Evolutionary conservation across 2,888 invertebrate species (phyloP).

Genomic region (Dryobota labecula): DNA sequence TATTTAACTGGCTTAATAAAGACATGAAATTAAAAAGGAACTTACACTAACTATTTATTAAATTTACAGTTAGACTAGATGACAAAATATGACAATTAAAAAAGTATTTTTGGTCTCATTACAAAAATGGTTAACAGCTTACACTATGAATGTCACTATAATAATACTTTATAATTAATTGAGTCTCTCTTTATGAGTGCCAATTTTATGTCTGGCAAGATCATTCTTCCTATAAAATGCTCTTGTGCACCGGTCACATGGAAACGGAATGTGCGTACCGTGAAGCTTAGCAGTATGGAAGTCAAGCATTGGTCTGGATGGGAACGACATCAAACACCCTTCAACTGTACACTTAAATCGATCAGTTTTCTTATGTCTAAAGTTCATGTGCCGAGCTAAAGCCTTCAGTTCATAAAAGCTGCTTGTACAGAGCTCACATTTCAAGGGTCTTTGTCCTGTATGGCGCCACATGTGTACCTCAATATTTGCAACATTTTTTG

Average conservation of each 20-base stretch:
- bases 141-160: not conserved
- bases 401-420: conserved; percentile 79
- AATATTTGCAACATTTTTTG: conserved; percentile 88
- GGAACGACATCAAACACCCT: conserved; percentile 79
- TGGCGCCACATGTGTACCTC: conserved; percentile 90
- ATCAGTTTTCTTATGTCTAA: conserved; percentile 80
- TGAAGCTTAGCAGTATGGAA: conserved; percentile 83
- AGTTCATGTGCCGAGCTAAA: conserved; percentile 82
- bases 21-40: not conserved
- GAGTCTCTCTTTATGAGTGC: conserved; percentile 82
- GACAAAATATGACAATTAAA: conserved; percentile 16
- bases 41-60: conserved; percentile 8
- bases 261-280: conserved; percentile 77
- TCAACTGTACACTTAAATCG: conserved; percentile 79
- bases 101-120: conserved; percentile 38
- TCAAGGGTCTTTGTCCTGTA: conserved; percentile 86
- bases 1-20: not conserved
- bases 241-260: conserved; percentile 82
- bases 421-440: conserved; percentile 82
- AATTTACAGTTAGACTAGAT: conserved; percentile 45
- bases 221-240: conserved; percentile 86
- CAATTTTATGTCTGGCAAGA: conserved; percentile 82
- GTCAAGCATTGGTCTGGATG: conserved; percentile 81
- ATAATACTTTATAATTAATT: conserved; percentile 28
- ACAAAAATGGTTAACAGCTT: conserved; percentile 13